Base-by-base conservation (phyloP, 2,113 vertebrate species). In the Gulo gulo region DNA sequence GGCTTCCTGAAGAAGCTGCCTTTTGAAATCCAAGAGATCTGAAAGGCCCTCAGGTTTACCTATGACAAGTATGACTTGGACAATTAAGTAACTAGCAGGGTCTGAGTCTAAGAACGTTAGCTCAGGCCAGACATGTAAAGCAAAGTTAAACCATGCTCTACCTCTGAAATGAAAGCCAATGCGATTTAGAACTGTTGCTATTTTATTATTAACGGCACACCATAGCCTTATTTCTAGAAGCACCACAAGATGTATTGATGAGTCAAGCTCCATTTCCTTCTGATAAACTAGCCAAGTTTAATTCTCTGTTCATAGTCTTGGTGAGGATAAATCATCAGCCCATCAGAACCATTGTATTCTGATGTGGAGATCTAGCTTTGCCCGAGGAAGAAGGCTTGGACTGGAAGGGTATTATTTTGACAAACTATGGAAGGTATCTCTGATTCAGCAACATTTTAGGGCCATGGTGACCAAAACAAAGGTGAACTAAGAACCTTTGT, bases 391-490 rank as follows among this genome's bases (percentile, higher is more conserved):
- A 94, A 74, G 57, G 26, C 39, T 88, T 88, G 76, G 9, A 42
- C 65, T 76, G 50, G 57, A 39, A 82, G 50, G 91, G 74, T 63
- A 76, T 82, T 34, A 76, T 82, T 87, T 87, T 82, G 82, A 88
- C 59, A 95, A 55, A 50, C 74, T 78, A 71, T 18, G 6, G n/a
- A 92, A 92, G 69, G 69, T 78, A 82, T 65, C 59, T 78, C 59
- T 52, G 88, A 83, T 42, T 88, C 88, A 95, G 88, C 83, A 95
- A 88, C n/a, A 83, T 82, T 83, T 95, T 36, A 57, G 47, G 50
- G 65, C 55, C 29, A 23, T 88, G 83, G 47, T 39, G 57, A 69
- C 47, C 18, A 47, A 76, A 91, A 57, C 76, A 88, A 65, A 87
- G 57, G 81, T 29, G 24, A 76, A 50, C 47, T 21, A 91, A 7